Base-by-base conservation (phyloP, 2,113 vertebrate genomes). In the Lophotis ruficrista region DNA sequence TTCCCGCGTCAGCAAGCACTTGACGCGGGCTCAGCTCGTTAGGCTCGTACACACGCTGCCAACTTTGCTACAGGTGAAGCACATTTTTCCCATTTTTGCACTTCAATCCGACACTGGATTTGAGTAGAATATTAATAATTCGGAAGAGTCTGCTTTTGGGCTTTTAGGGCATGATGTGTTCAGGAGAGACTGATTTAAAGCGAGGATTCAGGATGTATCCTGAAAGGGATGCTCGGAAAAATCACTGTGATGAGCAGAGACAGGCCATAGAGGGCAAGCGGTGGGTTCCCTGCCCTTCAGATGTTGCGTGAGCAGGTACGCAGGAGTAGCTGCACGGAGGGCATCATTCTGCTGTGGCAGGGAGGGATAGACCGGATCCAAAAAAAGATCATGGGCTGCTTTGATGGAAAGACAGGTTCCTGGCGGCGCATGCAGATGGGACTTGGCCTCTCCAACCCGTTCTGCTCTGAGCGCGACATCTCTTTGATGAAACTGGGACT, bases 11-110 rank as follows among this genome's bases (percentile, higher is more conserved):
- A 68, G 28, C 79, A n/a, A 90, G 48, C 69, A 54, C 70, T 94
- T 83, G 93, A 77, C 93, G 93, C 7, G 4, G 45, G n/a, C 53
- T 48, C 56, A 56, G 64, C 92, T 70, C 7, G 1, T 81, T 35
- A 58, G 56, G 13, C 76, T 89, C 2, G 0, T 35, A 7, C 14
- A 12, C 10, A 7, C 33, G 0, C 64, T 23, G 0, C 41, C 41
- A 83, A 73, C 83, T 94, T 58, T 35, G 51, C 6, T 3, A 60
- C 72, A 84, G 77, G 13, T 30, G 69, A 64, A 73, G 28, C 62
- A 86, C 41, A 50, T 77, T 87, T 80, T 88, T 57, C 33, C 58
- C 12, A 2, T 83, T 88, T 81, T 51, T 48, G 68, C 7, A 12
- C 47, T 92, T 83, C 12, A 48, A 56, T 70, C 70, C 60, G 56